Evolutionary conservation across 2,113 vertebrate genomes (phyloP).

Genomic region (Grammomys surdaster): DNA sequence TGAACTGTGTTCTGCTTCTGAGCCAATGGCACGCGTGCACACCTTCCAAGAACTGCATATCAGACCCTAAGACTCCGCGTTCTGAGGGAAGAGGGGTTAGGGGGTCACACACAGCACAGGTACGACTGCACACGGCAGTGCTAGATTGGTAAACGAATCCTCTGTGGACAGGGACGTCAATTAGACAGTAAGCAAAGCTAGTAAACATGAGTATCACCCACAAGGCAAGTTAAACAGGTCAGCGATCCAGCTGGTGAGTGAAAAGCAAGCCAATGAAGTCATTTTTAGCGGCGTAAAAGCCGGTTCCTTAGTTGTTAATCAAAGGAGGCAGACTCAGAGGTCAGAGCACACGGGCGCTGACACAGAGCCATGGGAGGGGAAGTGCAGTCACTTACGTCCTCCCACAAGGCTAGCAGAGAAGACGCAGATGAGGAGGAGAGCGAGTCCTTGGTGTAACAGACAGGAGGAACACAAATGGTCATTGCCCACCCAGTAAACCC

Average conservation of each 20-base stretch:
- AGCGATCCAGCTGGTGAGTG: not conserved
- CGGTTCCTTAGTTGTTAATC: slow-evolving; percentile 68
- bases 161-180: slow-evolving; percentile 8
- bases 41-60: slow-evolving; percentile 54
- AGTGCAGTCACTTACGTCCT: slow-evolving; percentile 88
- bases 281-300: slow-evolving; percentile 6
- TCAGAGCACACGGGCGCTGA: slow-evolving; percentile 44
- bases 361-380: slow-evolving; percentile 58
- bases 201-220: not conserved
- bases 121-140: fast-evolving
- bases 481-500: slow-evolving; percentile 72
- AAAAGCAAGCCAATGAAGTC: not conserved
- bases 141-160: not conserved
- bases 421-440: slow-evolving; percentile 88
- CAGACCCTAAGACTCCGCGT: slow-evolving; percentile 66
- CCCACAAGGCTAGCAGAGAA: slow-evolving; percentile 90
- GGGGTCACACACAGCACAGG: not conserved
- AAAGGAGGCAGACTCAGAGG: not conserved
- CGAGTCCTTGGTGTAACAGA: slow-evolving; percentile 87
- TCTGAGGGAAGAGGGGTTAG: slow-evolving; percentile 24
- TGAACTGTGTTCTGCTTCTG: slow-evolving; percentile 10
- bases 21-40: slow-evolving; percentile 55
- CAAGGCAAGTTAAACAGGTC: slow-evolving; percentile 30
- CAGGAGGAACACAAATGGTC: slow-evolving; percentile 83
- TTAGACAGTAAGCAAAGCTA: not conserved